Evolutionary conservation across 2,797 vertebrate species (phyloP).

Genomic region (Enteromius afrohamiltoni): DNA sequence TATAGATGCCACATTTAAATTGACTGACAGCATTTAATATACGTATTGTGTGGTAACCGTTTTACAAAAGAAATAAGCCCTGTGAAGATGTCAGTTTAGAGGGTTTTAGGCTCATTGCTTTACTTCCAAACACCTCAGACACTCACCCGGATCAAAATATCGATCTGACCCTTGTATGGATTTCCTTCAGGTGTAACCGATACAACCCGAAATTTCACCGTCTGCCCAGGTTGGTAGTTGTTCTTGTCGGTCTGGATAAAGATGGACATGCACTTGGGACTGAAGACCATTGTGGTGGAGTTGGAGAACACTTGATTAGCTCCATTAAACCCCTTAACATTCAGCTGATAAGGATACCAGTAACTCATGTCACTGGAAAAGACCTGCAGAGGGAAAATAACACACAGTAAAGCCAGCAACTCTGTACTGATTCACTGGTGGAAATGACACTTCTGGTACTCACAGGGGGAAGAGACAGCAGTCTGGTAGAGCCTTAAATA

Average conservation of each 20-base stretch:
- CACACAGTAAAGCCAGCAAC: not conserved
- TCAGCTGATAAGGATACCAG: conserved; percentile 55
- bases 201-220: conserved; percentile 72
- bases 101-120: not conserved
- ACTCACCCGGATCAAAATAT: conserved; percentile 70
- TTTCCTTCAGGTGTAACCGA: conserved; percentile 65
- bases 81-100: not conserved
- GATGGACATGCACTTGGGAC: conserved; percentile 53
- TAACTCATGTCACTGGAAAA: not conserved
- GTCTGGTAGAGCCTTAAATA: conserved; percentile 66
- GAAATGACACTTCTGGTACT: conserved; percentile 55
- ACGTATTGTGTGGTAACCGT: not conserved
- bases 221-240: conserved; percentile 72
- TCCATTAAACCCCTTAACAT: conserved; percentile 65
- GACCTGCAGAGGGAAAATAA: conserved; percentile 59
- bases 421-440: not conserved
- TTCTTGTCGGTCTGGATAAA: conserved; percentile 79
- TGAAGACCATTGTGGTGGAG: conserved; percentile 53
- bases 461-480: conserved; percentile 66
- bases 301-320: conserved; percentile 66
- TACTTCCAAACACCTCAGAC: not conserved
- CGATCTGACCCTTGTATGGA: conserved; percentile 57
- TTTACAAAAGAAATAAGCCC: not conserved
- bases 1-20: no score
- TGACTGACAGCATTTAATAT: not conserved